Base-by-base conservation (phyloP, 2,888 invertebrate genomes). In the Aquatica leii region DNA sequence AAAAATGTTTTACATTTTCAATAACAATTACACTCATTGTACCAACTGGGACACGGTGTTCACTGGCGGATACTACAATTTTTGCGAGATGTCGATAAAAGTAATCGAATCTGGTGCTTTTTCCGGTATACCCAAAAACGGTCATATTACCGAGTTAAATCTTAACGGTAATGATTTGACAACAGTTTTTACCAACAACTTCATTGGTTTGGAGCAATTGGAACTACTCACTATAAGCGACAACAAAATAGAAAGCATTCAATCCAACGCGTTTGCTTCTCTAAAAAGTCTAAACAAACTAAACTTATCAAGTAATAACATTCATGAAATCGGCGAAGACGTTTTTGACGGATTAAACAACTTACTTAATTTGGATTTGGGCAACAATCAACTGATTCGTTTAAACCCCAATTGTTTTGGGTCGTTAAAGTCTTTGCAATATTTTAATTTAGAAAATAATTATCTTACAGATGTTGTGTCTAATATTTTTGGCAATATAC, bases 91-190 rank as follows among this genome's bases (percentile, higher is more conserved):
- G 50, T 21, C 31, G 2, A 24, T 50, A 2, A 12, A 34, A n/a
- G 6, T n/a, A 24, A 50, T 50, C 2, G 50, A 50, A 31, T n/a
- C 9, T 4, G 50, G 50, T 9, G 50, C 50, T 14, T 50, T 50
- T n/a, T 5, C 14, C 14, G 8, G 17, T 14, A 43, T 43, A 15
- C 41, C 5, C 9, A 3, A 8, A 12, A 14, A 12, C 14, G 2
- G 14, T 9, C n/a, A 34, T 31, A 15, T 9, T 50, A 5, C n/a
- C n/a, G 15, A 4, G 17, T 12, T 50, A 34, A 50, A 50, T 14
- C n/a, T 50, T 8, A 3, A 15, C n/a, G 31, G 14, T 2, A 50
- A 50, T 15, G 5, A 24, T 2, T 14, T 50, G 4, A 34, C 31
- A 31, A 15, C n/a, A 12, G 34, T 50, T 34, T 50, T 31, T 9